Evolutionary conservation across 2,113 vertebrate species (phyloP).

Genomic region (Montifringilla adamsi): DNA sequence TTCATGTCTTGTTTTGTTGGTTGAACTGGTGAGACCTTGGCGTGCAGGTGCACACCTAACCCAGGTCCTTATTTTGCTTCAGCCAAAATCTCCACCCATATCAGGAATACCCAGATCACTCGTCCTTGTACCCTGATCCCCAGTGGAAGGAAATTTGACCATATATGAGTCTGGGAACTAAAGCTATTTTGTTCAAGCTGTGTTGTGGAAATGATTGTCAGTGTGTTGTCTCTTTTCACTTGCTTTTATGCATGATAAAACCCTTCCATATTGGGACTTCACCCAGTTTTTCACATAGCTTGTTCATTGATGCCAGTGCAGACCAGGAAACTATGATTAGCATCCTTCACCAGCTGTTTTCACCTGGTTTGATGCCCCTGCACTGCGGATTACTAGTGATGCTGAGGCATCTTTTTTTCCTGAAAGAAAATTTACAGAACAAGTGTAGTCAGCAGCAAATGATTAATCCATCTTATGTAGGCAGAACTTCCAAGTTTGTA

Average conservation of each 20-base stretch:
- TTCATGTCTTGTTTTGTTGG: neutral
- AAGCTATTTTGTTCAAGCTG: neutral
- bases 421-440: neutral
- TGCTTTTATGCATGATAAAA: neutral
- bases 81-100: neutral
- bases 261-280: neutral
- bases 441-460: neutral
- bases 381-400: neutral
- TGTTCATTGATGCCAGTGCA: neutral
- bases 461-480: neutral
- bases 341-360: neutral
- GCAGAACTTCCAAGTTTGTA: neutral
- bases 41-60: neutral
- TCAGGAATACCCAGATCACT: neutral
- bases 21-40: neutral
- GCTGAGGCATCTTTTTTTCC: neutral
- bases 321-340: neutral
- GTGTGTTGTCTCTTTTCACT: neutral
- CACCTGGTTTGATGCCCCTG: neutral
- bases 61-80: neutral
- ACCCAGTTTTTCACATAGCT: neutral
- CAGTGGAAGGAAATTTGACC: neutral
- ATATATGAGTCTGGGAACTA: neutral
- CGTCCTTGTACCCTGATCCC: neutral
- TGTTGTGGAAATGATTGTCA: neutral